Percentiles rank a stretch among this genome's conserved stretches.
Conservation (phyloP, 1,140 invertebrate species). For the Sinonovacula constricta region DNA sequence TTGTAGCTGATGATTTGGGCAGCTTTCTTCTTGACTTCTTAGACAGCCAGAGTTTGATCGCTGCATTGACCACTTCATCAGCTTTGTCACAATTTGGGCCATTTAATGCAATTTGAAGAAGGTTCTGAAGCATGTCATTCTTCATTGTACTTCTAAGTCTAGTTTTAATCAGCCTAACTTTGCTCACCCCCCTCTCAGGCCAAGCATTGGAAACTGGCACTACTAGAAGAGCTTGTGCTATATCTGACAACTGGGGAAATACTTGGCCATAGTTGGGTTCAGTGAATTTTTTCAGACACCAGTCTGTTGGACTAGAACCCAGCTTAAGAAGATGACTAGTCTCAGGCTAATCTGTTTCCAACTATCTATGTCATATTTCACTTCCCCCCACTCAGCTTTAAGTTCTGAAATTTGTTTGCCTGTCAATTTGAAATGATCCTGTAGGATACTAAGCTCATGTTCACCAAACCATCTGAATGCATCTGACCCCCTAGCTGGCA, state of each 20-base stretch:
- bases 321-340: too few species aligned
- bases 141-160: constrained; percentile 2
- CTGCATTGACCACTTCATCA: background rate
- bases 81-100: background rate
- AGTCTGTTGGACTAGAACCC: too few species aligned
- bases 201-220: constrained; percentile 12
- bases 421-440: background rate
- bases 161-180: constrained; percentile 11
- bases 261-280: too few species aligned
- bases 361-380: constrained; percentile 2
- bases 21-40: constrained; percentile 7
- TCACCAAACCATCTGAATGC: background rate
- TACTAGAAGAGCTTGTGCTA: background rate
- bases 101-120: background rate
- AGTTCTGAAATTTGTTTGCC: too few species aligned
- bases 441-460: background rate
- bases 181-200: constrained; percentile 3
- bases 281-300: too few species aligned
- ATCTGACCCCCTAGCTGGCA: background rate
- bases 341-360: too few species aligned
- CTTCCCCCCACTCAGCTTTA: background rate
- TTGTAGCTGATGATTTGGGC: background rate
- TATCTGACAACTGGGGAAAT: too few species aligned
- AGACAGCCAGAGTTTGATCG: background rate
- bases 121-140: constrained; percentile 15